phyloP scores from a whole-genome alignment of 2,888 invertebrate species.

The Xestia ashworthii region DNA sequence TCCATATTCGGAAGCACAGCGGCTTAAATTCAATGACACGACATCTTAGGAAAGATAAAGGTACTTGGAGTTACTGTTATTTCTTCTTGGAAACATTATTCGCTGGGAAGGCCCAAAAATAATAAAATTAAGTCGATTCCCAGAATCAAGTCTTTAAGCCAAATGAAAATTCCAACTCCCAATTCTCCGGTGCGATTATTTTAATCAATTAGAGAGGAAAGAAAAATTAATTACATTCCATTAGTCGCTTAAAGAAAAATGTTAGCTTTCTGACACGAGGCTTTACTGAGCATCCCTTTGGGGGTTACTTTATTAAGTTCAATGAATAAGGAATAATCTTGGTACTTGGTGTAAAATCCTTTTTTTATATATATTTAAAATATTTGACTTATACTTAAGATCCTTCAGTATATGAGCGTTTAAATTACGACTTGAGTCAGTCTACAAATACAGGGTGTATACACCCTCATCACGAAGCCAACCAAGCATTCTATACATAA shows the following conservation, averaged over 20 bases:
- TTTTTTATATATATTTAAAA: not conserved
- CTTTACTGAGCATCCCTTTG: conserved; percentile 14
- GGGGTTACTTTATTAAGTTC: conserved; percentile 13
- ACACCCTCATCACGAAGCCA: no score
- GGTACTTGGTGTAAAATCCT: no score
- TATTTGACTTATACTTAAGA: no score
- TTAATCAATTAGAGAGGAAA: conserved; percentile 55
- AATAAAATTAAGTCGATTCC: conserved; percentile 15
- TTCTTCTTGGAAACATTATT: not conserved
- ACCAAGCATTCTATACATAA: no score
- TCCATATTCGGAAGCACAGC: not conserved
- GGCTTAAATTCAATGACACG: not conserved
- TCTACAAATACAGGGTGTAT: no score
- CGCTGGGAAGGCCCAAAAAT: conserved; percentile 1
- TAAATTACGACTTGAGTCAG: no score
- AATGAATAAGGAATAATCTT: not conserved
- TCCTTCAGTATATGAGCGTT: no score
- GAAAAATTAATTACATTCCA: conserved; percentile 56
- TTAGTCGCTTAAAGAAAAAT: conserved; percentile 40
- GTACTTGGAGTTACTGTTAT: not conserved
- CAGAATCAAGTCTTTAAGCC: conserved; percentile 20
- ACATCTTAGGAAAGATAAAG: not conserved
- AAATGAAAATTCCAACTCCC: conserved; percentile 50
- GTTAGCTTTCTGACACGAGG: conserved; percentile 25
- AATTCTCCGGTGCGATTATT: conserved; percentile 54